These are phyloP conservation scores for Aspiorhynchus laticeps DNA, from an alignment of 2,113 vertebrate genomes.

Conservation along the genomic window DNA sequence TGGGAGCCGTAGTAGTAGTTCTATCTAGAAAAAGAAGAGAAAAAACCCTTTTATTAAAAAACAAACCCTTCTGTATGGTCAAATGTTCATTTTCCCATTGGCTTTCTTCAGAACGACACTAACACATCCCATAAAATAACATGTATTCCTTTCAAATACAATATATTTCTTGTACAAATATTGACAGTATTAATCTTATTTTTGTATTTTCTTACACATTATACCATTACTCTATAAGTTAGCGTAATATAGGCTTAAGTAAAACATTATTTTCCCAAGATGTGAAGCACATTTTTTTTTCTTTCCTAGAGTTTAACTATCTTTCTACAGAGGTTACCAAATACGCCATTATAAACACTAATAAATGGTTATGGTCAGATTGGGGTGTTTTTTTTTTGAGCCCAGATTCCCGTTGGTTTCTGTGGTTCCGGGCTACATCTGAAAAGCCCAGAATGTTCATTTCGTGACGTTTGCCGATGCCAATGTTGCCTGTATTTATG, in stretches of 20 bases:
- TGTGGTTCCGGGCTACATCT: constrained; percentile 81
- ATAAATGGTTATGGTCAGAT: constrained; percentile 70
- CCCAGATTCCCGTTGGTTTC: constrained; percentile 78
- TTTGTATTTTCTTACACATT: constrained; percentile 99
- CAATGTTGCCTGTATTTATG: constrained; percentile 94
- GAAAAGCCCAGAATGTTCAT: constrained; percentile 83
- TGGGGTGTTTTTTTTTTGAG: constrained; percentile 63
- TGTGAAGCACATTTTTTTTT: constrained; percentile 85
- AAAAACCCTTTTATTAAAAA: constrained; percentile 78
- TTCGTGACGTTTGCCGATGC: constrained; percentile 89
- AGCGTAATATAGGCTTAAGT: constrained; percentile 81
- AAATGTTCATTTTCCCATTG: constrained; percentile 79
- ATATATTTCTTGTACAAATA: constrained; percentile 97
- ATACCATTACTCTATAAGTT: constrained; percentile 97
- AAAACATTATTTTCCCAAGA: constrained; percentile 76
- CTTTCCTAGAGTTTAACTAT: constrained; percentile 84
- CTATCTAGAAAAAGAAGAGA: constrained; percentile 63
- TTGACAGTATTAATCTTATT: constrained; percentile 99
- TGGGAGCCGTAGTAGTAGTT: constrained; percentile 68
- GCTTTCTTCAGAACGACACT: constrained; percentile 72
- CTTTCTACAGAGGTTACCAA: constrained; percentile 91
- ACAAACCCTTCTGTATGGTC: constrained; percentile 76
- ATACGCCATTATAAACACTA: constrained; percentile 85
- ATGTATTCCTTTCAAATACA: constrained; percentile 80
- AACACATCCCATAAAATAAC: constrained; percentile 79